These are phyloP conservation scores for Pangasius sanitwongsei DNA, from an alignment of 2,797 vertebrate genomes.

Conservation along the genomic window DNA sequence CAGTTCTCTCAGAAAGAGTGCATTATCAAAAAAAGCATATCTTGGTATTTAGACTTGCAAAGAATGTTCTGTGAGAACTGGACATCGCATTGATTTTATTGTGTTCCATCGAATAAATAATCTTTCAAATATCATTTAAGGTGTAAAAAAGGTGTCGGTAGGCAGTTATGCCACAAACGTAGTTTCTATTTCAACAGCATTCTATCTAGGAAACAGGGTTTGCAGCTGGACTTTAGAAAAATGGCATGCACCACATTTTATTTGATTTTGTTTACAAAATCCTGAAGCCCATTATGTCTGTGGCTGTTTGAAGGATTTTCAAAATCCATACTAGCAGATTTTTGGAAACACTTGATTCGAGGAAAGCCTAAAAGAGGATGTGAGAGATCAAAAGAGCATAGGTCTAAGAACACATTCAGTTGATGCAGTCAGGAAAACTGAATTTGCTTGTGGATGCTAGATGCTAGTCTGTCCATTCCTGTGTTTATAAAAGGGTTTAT, in stretches of 20 bases:
- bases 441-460: background rate
- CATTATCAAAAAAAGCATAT: background rate
- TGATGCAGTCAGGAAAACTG: conserved; percentile 22
- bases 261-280: background rate
- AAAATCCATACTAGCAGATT: conserved; percentile 37
- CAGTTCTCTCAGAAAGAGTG: background rate
- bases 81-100: background rate
- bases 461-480: background rate
- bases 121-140: background rate
- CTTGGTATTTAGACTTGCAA: background rate
- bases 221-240: conserved; percentile 25
- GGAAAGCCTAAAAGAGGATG: background rate
- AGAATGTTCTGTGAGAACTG: background rate
- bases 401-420: conserved; percentile 12
- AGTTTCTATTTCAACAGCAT: conserved; percentile 18
- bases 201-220: conserved; percentile 34
- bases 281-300: conserved; percentile 30
- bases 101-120: background rate
- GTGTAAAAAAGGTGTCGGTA: background rate
- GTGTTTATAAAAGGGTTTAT: background rate
- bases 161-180: background rate
- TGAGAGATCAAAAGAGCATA: conserved; percentile 38
- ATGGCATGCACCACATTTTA: conserved; percentile 14
- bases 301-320: conserved; percentile 38
- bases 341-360: background rate